Percentiles rank a stretch among this genome's conserved stretches.
Evolutionary conservation across 2,113 vertebrate genomes (phyloP).

Genomic region (Tinamus guttatus): DNA sequence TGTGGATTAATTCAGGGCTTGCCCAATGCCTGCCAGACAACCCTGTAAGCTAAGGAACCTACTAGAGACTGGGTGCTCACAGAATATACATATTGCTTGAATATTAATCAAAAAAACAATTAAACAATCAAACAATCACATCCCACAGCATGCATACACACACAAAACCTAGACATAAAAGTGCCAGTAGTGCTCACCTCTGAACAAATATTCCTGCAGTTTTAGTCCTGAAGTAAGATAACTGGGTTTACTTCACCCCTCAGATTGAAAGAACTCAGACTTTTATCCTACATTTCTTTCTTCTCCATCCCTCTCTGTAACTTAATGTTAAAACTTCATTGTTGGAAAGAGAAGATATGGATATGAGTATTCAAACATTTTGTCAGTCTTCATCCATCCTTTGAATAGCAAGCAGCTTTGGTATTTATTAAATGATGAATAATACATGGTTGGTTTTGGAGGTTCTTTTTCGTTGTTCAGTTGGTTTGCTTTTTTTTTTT

Average conservation of each 20-base stretch:
- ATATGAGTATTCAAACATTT: background rate
- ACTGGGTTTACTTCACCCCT: background rate
- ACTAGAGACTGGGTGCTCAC: background rate
- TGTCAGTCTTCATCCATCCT: background rate
- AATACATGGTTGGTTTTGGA: accelerated
- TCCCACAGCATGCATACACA: background rate
- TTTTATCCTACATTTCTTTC: background rate
- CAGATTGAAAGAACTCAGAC: background rate
- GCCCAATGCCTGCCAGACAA: background rate
- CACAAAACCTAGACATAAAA: background rate
- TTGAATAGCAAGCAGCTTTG: background rate
- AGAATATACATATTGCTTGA: background rate
- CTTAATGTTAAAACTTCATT: background rate
- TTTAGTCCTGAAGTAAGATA: background rate
- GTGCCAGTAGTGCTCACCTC: background rate
- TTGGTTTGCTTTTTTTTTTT: background rate
- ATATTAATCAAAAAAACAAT: background rate
- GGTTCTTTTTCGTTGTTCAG: background rate
- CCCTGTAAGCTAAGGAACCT: background rate
- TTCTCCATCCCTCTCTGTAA: background rate
- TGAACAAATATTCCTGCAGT: background rate
- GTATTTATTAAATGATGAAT: background rate
- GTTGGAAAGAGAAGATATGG: background rate
- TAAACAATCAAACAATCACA: accelerated
- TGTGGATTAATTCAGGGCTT: background rate